phyloP scores from a whole-genome alignment of 2,888 invertebrate genomes.

The Copidosoma aretas region DNA sequence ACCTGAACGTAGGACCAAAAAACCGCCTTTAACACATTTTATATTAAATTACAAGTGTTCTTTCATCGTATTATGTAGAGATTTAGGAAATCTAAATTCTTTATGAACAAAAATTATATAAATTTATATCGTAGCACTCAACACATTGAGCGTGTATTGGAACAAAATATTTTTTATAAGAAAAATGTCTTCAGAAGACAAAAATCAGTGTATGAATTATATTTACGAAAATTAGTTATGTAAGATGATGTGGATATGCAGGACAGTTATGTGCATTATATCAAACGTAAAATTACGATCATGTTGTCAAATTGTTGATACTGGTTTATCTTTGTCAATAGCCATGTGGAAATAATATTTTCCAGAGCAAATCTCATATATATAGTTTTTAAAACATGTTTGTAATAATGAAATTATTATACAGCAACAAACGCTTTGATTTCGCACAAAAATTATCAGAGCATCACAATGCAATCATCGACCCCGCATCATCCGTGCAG shows the following conservation, averaged over 20 bases:
- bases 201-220: slow-evolving; percentile 7
- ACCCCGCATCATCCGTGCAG: slow-evolving; percentile 7
- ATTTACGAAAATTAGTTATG: slow-evolving; percentile 10
- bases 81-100: background rate
- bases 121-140: background rate
- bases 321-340: slow-evolving; percentile 16
- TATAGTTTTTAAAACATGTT: background rate
- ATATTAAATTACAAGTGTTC: background rate
- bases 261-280: slow-evolving; percentile 17
- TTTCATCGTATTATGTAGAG: background rate
- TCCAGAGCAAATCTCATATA: slow-evolving; percentile 8
- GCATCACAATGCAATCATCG: slow-evolving; percentile 7
- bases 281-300: background rate
- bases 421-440: slow-evolving; percentile 4
- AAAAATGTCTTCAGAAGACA: slow-evolving; percentile 8
- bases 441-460: slow-evolving; percentile 16
- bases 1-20: background rate
- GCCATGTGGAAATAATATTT: slow-evolving; percentile 10
- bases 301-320: slow-evolving; percentile 22
- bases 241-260: slow-evolving; percentile 18
- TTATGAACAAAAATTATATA: background rate
- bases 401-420: background rate
- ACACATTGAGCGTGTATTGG: background rate
- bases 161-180: slow-evolving; percentile 26
- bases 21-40: background rate